phyloP scores from a whole-genome alignment of 1,140 invertebrate species.

The Meloidogyne chitwoodi region DNA sequence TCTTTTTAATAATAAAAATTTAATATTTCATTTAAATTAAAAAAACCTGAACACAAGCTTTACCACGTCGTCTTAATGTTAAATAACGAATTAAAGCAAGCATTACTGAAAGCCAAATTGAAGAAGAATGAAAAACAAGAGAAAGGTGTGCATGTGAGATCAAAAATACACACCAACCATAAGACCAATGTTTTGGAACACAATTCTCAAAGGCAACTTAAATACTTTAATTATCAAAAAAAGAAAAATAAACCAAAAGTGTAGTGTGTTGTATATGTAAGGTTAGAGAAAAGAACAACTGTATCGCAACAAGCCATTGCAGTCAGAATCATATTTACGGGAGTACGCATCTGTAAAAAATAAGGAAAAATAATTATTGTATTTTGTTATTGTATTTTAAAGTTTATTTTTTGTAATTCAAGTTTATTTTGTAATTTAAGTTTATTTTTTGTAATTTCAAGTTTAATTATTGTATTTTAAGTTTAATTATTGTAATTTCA shows the following conservation, averaged over 20 bases:
- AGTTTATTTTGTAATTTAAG: too few species aligned
- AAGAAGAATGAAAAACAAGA: slow-evolving; percentile 53
- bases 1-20: slow-evolving; percentile 19
- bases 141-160: slow-evolving; percentile 58
- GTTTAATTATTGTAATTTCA: too few species aligned
- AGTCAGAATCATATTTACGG: slow-evolving; percentile 57
- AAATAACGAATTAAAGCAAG: slow-evolving; percentile 56
- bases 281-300: slow-evolving; percentile 53
- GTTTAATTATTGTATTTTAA: too few species aligned
- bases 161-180: slow-evolving; percentile 48
- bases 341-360: slow-evolving; percentile 57
- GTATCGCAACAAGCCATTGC: slow-evolving; percentile 60
- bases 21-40: neutral
- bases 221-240: too few species aligned
- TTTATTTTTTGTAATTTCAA: too few species aligned
- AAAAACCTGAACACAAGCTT: slow-evolving; percentile 47
- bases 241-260: slow-evolving; percentile 32
- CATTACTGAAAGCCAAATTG: slow-evolving; percentile 57
- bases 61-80: slow-evolving; percentile 49
- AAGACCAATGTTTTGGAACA: slow-evolving; percentile 10
- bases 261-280: slow-evolving; percentile 58
- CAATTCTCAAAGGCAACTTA: slow-evolving; percentile 48
- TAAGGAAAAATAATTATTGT: neutral
- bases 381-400: too few species aligned
- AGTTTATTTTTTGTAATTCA: too few species aligned